Evolutionary conservation across 2,797 vertebrate species (phyloP), one percentile per base, ranked within the genome.

Genomic region (Chelonia mydas): DNA sequence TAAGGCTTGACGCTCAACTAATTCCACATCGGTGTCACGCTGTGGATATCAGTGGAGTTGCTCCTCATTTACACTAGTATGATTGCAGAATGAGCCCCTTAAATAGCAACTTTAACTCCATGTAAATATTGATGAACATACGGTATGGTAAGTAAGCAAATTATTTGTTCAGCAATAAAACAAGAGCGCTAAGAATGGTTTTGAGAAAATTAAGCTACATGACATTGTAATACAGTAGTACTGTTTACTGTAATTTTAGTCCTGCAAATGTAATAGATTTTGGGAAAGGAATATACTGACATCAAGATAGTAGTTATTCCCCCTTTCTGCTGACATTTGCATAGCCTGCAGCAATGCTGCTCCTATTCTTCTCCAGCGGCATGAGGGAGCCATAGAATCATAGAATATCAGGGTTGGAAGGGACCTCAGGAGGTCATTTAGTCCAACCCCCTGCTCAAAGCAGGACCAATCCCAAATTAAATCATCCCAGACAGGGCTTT

Each of bases 121-220:
- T 49, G 90, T 89, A 89, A 93, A 92, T 74, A 74, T 87, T 61
- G 54, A 84, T 51, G 74, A 91, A 77, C 74, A 91, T 96, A 87
- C 81, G 89, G 84, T 84, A 93, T 0, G 10, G 91, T 94, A 96
- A 65, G 90, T 90, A 82, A 81, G 87, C n/a, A 87, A 19, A 9
- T 83, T 87, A 68, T 65, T 95, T 87, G 92, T 89, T 77, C 79
- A 83, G 59, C 87, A 95, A 90, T 95, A 87, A 93, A 94, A 86
- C 0, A 3, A 86, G 59, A 25, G 5, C 88, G 90, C 54, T 86
- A 95, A 94, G 37, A 51, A 95, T 49, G 83, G 50, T 91, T 91
- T 87, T 81, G 90, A 94, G 94, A 92, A 97, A 97, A 94, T 90
- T 84, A 95, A 87, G 84, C 88, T 95, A 49, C 5, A 16, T 83